Base-by-base conservation (phyloP, 2,113 vertebrate genomes). In the Sinocyclocheilus maitianheensis region DNA sequence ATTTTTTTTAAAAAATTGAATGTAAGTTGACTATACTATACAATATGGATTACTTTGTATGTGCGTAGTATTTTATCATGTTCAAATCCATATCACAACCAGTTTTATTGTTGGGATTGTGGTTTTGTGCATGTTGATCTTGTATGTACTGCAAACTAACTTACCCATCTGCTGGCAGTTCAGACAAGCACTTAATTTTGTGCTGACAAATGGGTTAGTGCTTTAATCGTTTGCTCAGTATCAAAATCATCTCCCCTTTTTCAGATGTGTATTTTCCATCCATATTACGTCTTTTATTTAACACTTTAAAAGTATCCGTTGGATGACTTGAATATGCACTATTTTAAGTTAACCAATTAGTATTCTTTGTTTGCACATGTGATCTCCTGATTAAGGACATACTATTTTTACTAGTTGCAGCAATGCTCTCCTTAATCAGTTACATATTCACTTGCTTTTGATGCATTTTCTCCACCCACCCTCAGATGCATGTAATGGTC, bases 141-240 rank as follows among this genome's bases (percentile, higher is more conserved):
- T 48, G 10, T 12, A 67, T 78, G 9, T 37, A 69, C 67, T 69
- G 3, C 65, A 69, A 63, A 55, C 13, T 13, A 55, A 55, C 76
- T 51, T 78, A 46, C 30, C 51, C 24, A 37, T n/a, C 12, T 22
- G 13, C 30, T 12, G 85, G 77, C 13, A 53, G 81, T 43, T 63
- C 81, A 76, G 14, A 58, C 22, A 34, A 80, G 75, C 69, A 84
- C 40, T 78, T 83, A 51, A 58, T 77, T 72, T 72, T 90, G 88
- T 87, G 85, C 60, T 81, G 90, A 82, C 76, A 84, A 89, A 91
- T 89, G 92, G 93, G 92, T 89, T 91, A 81, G 90, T 87, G 92
- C 89, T 34, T 91, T 91, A 90, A 91, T 89, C 84, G 90, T 84
- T 90, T 91, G 22, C 90, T 91, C 92, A 89, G 86, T 91, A 89